Evolutionary conservation across 2,888 invertebrate species (phyloP).

Genomic region (Polydrusus tereticollis): DNA sequence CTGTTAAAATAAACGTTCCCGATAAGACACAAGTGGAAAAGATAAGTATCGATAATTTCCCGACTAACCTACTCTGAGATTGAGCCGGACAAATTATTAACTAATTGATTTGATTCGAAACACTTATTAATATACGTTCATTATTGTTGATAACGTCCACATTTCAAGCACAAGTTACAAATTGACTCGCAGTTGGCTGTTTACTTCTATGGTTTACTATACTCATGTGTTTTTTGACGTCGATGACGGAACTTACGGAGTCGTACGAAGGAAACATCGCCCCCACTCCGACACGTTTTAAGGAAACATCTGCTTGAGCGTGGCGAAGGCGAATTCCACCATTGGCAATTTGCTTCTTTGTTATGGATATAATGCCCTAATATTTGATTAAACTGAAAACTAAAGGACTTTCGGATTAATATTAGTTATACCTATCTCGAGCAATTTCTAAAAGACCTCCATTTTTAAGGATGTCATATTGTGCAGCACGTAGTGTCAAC

Average conservation of each 20-base stretch:
- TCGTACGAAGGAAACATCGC: not conserved
- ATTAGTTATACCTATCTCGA: too few relatives aligned
- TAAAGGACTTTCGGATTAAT: too few relatives aligned
- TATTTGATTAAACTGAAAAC: too few relatives aligned
- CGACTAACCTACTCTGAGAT: constrained; percentile 75
- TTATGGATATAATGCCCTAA: too few relatives aligned
- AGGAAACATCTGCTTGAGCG: not conserved
- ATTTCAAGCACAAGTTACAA: constrained; percentile 24
- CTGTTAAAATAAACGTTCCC: constrained; percentile 29
- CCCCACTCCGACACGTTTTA: too few relatives aligned
- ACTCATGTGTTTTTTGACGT: constrained; percentile 45
- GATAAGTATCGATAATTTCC: constrained; percentile 55
- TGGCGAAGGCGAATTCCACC: constrained; percentile 2
- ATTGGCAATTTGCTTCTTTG: not conserved
- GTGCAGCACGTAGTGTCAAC: too few relatives aligned
- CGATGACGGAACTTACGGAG: constrained; percentile 18
- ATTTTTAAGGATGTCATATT: too few relatives aligned
- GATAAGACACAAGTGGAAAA: constrained; percentile 44
- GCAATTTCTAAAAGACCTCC: too few relatives aligned
- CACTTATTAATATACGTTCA: constrained; percentile 40
- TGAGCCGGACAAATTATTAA: constrained; percentile 65
- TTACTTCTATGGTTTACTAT: not conserved
- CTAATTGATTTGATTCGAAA: constrained; percentile 33
- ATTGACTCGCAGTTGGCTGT: constrained; percentile 19
- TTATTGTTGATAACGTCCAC: constrained; percentile 37